These are phyloP conservation scores for Lacerta bilineata DNA, from an alignment of 2,797 vertebrate genomes.

Conservation along the genomic window DNA sequence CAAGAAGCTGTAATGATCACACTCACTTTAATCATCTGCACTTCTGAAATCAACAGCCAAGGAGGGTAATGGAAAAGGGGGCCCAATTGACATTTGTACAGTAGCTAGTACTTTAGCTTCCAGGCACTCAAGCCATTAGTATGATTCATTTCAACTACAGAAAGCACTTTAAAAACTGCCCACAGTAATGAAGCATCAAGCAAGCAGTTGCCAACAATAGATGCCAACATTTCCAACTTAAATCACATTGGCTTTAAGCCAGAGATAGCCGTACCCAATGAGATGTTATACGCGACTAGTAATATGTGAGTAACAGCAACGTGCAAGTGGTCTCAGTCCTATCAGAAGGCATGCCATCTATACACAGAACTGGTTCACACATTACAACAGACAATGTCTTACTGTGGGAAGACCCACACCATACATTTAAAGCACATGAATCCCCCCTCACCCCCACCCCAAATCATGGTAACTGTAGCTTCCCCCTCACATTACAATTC, in stretches of 20 bases:
- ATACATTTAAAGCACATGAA: too few relatives aligned
- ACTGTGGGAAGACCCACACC: too few relatives aligned
- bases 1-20: neutral
- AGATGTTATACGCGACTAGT: neutral
- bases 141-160: constrained; percentile 22
- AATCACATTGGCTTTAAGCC: neutral
- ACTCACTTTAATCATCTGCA: neutral
- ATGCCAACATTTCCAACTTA: constrained; percentile 6
- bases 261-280: neutral
- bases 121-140: constrained; percentile 30
- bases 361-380: too few relatives aligned
- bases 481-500: too few relatives aligned
- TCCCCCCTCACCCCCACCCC: too few relatives aligned
- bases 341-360: neutral
- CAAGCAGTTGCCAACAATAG: constrained; percentile 26
- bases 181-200: constrained; percentile 24
- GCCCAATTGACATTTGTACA: neutral
- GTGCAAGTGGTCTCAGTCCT: neutral
- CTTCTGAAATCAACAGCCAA: neutral
- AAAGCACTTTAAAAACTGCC: constrained; percentile 22
- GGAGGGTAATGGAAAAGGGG: neutral
- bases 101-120: constrained; percentile 11
- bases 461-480: too few relatives aligned
- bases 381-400: too few relatives aligned
- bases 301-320: neutral